Conservation (phyloP, 2,888 invertebrate genomes). For the Limenitis camilla region DNA sequence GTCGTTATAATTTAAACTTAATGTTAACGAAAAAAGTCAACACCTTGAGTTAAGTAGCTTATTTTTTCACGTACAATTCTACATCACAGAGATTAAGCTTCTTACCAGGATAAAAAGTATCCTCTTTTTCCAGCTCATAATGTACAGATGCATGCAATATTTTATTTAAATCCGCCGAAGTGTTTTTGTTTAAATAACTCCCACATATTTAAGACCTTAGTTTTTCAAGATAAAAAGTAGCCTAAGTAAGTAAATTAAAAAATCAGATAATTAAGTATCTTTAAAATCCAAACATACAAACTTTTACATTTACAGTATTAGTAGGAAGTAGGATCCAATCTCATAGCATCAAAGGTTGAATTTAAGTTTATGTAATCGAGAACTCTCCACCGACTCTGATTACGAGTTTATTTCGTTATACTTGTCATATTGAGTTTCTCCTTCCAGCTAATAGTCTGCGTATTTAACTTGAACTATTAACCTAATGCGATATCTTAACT, state of each 20-base stretch:
- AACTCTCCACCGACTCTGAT: slow-evolving; percentile 14
- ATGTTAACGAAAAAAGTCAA: too few species aligned
- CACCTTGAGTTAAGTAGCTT: too few species aligned
- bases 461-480: background rate
- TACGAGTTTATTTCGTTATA: slow-evolving; percentile 19
- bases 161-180: too few species aligned
- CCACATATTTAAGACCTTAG: too few species aligned
- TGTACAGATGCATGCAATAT: too few species aligned
- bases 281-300: background rate
- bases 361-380: slow-evolving; percentile 17
- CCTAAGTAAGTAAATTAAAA: background rate
- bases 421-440: slow-evolving; percentile 2
- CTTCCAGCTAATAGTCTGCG: background rate
- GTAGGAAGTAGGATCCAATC: background rate
- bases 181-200: too few species aligned
- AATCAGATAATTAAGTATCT: background rate
- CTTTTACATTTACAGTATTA: background rate
- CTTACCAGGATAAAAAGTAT: background rate
- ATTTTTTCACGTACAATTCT: too few species aligned
- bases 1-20: too few species aligned
- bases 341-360: slow-evolving; percentile 2
- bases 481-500: too few species aligned
- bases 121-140: background rate
- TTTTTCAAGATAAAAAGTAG: background rate
- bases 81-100: too few species aligned